Conservation (phyloP, 2,888 invertebrate species). For the Andrena minutula region DNA sequence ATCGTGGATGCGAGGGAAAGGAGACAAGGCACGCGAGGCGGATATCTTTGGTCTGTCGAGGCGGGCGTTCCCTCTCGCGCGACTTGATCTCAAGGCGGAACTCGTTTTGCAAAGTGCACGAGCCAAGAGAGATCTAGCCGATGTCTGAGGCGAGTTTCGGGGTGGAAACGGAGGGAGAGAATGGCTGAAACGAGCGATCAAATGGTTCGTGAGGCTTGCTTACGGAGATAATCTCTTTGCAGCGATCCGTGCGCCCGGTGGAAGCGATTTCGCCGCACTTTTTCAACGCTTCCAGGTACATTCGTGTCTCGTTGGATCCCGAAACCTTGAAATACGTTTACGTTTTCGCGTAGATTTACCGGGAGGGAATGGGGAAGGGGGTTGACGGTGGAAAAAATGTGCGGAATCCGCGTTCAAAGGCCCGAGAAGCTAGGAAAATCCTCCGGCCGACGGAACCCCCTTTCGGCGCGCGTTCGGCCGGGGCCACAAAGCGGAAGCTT, state of each 20-base stretch:
- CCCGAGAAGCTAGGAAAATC: constrained; percentile 39
- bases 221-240: constrained; percentile 75
- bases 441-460: not conserved
- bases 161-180: constrained; percentile 49
- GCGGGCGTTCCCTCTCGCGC: constrained; percentile 48
- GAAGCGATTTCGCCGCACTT: constrained; percentile 67
- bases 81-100: constrained; percentile 57
- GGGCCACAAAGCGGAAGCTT: constrained; percentile 50
- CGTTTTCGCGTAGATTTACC: constrained; percentile 61
- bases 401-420: constrained; percentile 55
- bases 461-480: constrained; percentile 50
- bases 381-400: constrained; percentile 50
- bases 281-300: constrained; percentile 47
- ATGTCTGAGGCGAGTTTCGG: constrained; percentile 49
- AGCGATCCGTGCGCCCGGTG: constrained; percentile 65
- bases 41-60: constrained; percentile 56
- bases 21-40: constrained; percentile 14
- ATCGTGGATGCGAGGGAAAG: not conserved
- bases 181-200: constrained; percentile 69
- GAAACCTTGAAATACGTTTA: constrained; percentile 64
- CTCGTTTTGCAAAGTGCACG: constrained; percentile 72
- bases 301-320: constrained; percentile 43
- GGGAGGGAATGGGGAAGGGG: not conserved
- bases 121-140: constrained; percentile 48
- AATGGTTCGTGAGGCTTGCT: constrained; percentile 72